Base-by-base conservation (phyloP, 2,888 invertebrate species). In the Aspidapion aeneum region DNA sequence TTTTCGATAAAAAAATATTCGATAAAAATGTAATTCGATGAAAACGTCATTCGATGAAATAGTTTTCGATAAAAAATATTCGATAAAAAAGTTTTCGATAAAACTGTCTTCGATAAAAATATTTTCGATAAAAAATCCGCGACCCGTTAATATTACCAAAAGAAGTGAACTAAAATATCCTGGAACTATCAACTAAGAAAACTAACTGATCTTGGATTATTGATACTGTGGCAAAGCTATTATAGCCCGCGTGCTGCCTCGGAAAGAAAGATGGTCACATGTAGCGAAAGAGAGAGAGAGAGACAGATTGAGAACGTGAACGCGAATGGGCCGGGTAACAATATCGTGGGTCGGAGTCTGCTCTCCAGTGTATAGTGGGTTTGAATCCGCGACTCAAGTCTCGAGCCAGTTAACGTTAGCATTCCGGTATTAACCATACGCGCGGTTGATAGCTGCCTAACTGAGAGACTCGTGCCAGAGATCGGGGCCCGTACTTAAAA, bases 351-450 rank as follows among this genome's bases (percentile, higher is more conserved):
- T 82, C 82, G 82, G 83, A 84, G 83, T 85, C 77, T 84, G 84
- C 85, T 85, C 85, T 80, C 81, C 82, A 82, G 82, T 81, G 82
- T 80, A 81, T 82, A 82, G 83, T 81, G 82, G 82, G 82, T 82
- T 81, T 82, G 82, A 82, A 82, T 81, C 82, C 72, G 83, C 83
- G 83, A 82, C 35, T 80, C 81, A 66, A 82, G 87, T 86, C 35
- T 80, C 81, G 66, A 82, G 87, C 86, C 85, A 85, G 84, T 84
- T 82, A 85, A 86, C 85, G 85, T 84, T 54, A 63, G 85, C 84
- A 79, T 77, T 79, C 77, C 76, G 78, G 77, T 75, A 71, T 73
- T 72, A 75, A 74, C 35, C 79, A 73, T 72, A 74, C 81, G 79
- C 77, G 77, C 75, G 73, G 77, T 77, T 35, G 35, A 7, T 17